Conservation (phyloP, 2,888 invertebrate genomes). For the Polydrusus tereticollis region DNA sequence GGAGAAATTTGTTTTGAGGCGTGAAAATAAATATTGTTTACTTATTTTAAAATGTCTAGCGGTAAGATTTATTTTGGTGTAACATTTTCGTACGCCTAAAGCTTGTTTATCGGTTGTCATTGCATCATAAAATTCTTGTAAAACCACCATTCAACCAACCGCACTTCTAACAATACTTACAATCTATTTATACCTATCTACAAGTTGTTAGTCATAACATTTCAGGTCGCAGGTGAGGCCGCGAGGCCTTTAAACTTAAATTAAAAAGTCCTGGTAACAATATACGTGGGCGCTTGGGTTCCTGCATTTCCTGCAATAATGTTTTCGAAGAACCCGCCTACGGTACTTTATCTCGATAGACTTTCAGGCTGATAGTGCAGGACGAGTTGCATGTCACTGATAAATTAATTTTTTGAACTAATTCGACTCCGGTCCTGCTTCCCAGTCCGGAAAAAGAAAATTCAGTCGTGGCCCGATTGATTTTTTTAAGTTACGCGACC, state of each 20-base stretch:
- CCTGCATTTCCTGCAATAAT: conserved; percentile 23
- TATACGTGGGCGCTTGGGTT: conserved; percentile 15
- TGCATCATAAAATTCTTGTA: not conserved
- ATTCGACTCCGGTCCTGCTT: too few species aligned
- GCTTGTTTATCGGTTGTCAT: not conserved
- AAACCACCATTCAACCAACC: not conserved
- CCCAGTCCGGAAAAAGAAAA: not conserved
- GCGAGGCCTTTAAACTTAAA: conserved; percentile 22
- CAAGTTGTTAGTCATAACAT: conserved; percentile 35
- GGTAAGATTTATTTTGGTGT: too few species aligned
- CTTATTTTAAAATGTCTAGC: too few species aligned
- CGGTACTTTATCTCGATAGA: conserved; percentile 33
- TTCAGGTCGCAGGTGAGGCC: conserved; percentile 29
- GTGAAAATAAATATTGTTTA: too few species aligned
- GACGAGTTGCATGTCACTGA: not conserved
- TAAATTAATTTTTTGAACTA: too few species aligned
- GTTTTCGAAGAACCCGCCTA: conserved; percentile 20
- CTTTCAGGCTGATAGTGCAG: conserved; percentile 20
- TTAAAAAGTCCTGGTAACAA: conserved; percentile 1
- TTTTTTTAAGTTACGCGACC: conserved; percentile 17
- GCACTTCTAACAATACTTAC: not conserved
- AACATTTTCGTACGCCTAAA: too few species aligned
- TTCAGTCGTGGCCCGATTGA: not conserved
- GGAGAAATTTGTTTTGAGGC: too few species aligned
- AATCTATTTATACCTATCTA: not conserved